Evolutionary conservation across 2,888 invertebrate species (phyloP).

Genomic region (Pilophorus perplexus): DNA sequence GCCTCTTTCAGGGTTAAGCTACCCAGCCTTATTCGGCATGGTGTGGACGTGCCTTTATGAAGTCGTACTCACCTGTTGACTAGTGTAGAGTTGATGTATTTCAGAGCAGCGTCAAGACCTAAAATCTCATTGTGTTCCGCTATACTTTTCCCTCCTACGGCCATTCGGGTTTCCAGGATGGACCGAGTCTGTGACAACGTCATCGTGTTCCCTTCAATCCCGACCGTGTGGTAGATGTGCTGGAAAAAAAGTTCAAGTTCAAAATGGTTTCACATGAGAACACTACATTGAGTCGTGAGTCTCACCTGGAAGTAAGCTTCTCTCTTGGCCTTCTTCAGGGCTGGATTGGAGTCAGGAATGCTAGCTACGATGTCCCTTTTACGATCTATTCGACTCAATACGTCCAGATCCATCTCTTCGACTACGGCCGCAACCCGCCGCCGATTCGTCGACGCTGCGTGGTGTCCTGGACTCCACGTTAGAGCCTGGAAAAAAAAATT

Average conservation of each 20-base stretch:
- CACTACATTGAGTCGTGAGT: too few species aligned
- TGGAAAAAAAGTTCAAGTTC: slow-evolving; percentile 49
- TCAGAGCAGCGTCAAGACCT: slow-evolving; percentile 90
- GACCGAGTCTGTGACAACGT: slow-evolving; percentile 86
- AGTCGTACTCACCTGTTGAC: slow-evolving; percentile 63
- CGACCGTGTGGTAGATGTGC: slow-evolving; percentile 95
- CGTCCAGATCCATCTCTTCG: slow-evolving; percentile 79
- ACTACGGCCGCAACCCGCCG: slow-evolving; percentile 84
- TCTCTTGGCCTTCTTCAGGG: slow-evolving; percentile 81
- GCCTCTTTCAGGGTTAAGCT: too few species aligned
- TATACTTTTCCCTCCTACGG: slow-evolving; percentile 86
- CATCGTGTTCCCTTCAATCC: slow-evolving; percentile 97
- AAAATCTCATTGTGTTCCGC: slow-evolving; percentile 96
- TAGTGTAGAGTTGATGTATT: slow-evolving; percentile 81
- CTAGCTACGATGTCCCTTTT: slow-evolving; percentile 78
- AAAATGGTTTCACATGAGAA: not conserved
- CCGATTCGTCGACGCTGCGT: slow-evolving; percentile 73
- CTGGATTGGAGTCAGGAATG: slow-evolving; percentile 76
- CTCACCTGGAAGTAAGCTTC: slow-evolving; percentile 84
- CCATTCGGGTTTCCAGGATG: slow-evolving; percentile 84
- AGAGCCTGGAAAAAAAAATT: slow-evolving; percentile 61
- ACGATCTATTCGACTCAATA: slow-evolving; percentile 75
- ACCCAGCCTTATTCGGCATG: too few species aligned
- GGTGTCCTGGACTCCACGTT: slow-evolving; percentile 77
- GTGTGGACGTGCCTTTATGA: too few species aligned